Evolutionary conservation across 2,888 invertebrate species (phyloP), one percentile per base, ranked within the genome.

Genomic region (Heliconius charithonia): DNA sequence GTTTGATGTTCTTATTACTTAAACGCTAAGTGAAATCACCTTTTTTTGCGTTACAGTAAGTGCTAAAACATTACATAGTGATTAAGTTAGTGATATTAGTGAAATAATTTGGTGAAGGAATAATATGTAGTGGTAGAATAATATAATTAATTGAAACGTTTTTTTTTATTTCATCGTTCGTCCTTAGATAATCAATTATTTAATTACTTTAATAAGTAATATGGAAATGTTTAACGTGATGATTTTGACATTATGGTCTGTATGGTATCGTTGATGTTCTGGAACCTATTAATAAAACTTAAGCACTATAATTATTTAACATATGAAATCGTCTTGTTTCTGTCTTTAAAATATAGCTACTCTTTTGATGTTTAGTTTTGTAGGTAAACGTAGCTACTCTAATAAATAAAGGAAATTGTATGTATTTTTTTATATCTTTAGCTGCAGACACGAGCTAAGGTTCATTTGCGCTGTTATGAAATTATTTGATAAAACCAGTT

Each of bases 1-100:
- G 76, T 79, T 67, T 76, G 76, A 79, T 79, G 72, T 76, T 79
- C 75, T 79, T 79, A 76, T 76, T 73, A 73, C 63, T 74, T 25
- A 69, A 69, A 78, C 69, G 67, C 45, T 76, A 63, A 73, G 63
- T 56, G 62, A 74, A 59, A 74, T 65, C 37, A 27, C n/a, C 32
- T 65, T 71, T 70, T 71, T 70, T 71, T 79, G 56, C 13, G 19
- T 29, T 65, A 32, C 1, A 2, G 10, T 27, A 27, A 72, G n/a
- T 37, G 13, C 0, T 22, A 51, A 51, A 51, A 70, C 19, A 4
- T 29, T 51, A 51, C 1, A 27, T 51, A 12, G 12, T 41, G 37
- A 6, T 29, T 45, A 45, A 13, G 59, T 59, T 9, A n/a, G 13
- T 59, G 4, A 59, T 59, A 59, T 22, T 22, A 22, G 22, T 22